Evolutionary conservation across 2,888 invertebrate genomes (phyloP).

Genomic region (Linyphia triangularis): DNA sequence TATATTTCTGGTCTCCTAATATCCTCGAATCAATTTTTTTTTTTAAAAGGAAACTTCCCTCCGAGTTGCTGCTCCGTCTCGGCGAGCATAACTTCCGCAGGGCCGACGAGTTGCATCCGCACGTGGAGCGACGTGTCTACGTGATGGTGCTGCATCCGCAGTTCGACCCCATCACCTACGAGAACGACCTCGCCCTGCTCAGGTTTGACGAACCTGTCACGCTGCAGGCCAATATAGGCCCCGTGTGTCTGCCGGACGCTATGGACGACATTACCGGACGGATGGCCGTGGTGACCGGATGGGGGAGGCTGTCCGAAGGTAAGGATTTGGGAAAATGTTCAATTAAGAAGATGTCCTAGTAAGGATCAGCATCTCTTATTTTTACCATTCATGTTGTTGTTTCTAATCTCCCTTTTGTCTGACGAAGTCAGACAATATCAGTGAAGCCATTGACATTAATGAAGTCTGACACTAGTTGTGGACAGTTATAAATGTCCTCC

Average conservation of each 20-base stretch:
- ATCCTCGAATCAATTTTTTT: neutral
- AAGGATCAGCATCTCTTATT: no score
- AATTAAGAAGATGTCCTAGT: no score
- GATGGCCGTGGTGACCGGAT: constrained; percentile 66
- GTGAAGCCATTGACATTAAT: no score
- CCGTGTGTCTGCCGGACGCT: constrained; percentile 42
- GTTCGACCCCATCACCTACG: constrained; percentile 58
- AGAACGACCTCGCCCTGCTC: constrained; percentile 62
- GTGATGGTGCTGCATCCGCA: constrained; percentile 58
- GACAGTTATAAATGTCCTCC: no score
- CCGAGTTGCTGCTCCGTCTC: constrained; percentile 43
- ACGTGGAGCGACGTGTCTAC: constrained; percentile 51
- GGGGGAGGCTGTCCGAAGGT: constrained; percentile 65
- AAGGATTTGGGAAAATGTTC: no score
- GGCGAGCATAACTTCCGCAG: constrained; percentile 63
- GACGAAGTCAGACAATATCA: no score
- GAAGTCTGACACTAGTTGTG: no score
- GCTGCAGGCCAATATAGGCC: constrained; percentile 48
- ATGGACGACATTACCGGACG: constrained; percentile 40
- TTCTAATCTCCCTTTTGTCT: no score
- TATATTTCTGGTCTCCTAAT: no score
- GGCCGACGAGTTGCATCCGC: constrained; percentile 46
- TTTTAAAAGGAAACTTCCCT: constrained; percentile 46
- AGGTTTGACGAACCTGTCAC: constrained; percentile 57
- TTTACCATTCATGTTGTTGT: no score